Evolutionary conservation across 1,140 invertebrate species (phyloP).

Genomic region (Anastatus disparis): DNA sequence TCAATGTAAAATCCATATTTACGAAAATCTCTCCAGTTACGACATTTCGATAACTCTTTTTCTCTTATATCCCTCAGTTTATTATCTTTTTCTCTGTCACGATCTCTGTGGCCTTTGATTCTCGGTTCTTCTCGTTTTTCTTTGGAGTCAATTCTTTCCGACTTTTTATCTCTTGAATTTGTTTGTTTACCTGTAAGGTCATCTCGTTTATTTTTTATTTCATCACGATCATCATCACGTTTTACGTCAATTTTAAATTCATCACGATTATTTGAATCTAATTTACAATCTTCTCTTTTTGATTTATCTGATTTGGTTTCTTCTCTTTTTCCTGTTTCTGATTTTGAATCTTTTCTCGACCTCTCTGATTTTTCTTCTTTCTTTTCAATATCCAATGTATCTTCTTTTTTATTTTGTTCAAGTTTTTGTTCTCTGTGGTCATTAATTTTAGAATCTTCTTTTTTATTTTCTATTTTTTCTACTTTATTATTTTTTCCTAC

Average conservation of each 20-base stretch:
- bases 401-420: constrained; percentile 19
- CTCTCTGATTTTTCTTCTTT: constrained; percentile 30
- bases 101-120: constrained; percentile 44
- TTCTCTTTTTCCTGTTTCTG: constrained; percentile 29
- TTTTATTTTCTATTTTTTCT: constrained; percentile 23
- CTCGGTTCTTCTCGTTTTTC: constrained; percentile 44
- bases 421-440: constrained; percentile 23
- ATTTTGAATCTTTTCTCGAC: constrained; percentile 27
- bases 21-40: constrained; percentile 56
- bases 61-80: constrained; percentile 51
- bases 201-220: constrained; percentile 25
- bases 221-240: constrained; percentile 40
- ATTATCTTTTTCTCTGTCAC: constrained; percentile 46
- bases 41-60: constrained; percentile 49
- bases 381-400: constrained; percentile 19
- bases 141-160: constrained; percentile 29
- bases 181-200: constrained; percentile 18
- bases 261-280: constrained; percentile 17
- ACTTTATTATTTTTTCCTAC: constrained; percentile 38
- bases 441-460: background rate
- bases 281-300: constrained; percentile 23
- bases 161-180: constrained; percentile 36
- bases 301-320: constrained; percentile 29
- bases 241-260: constrained; percentile 31
- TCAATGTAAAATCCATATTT: constrained; percentile 52